Evolutionary conservation across 2,888 invertebrate species (phyloP).

Genomic region (Andrena fulva): DNA sequence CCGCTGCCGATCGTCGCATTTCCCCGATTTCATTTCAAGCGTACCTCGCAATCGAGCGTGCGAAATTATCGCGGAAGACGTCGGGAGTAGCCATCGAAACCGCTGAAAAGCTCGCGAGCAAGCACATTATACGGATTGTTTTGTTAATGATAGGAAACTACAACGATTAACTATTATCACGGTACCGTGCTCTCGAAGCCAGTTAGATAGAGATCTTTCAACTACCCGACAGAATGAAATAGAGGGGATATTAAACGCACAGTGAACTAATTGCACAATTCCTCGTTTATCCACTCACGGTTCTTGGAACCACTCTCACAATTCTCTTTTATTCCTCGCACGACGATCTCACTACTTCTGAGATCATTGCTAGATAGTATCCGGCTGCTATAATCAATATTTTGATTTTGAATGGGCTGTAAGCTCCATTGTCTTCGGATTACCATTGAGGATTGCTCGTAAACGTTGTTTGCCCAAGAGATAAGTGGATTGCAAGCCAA

Average conservation of each 20-base stretch:
- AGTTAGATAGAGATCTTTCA: background rate
- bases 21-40: constrained; percentile 16
- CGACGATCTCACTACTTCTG: background rate
- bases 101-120: background rate
- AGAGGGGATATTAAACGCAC: background rate
- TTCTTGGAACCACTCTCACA: background rate
- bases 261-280: background rate
- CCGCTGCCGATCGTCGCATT: background rate
- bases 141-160: background rate
- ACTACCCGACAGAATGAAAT: background rate
- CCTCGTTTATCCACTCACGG: background rate
- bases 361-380: background rate
- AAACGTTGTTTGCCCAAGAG: background rate
- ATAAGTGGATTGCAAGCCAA: background rate
- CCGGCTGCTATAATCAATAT: background rate
- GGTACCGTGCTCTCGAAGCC: background rate
- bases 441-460: background rate
- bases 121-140: background rate
- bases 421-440: background rate
- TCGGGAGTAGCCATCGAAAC: background rate
- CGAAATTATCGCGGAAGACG: constrained; percentile 26
- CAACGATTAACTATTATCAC: background rate
- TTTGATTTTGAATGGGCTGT: background rate
- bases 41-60: background rate
- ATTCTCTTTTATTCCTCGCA: background rate